phyloP scores from a whole-genome alignment of 1,140 invertebrate species.

The Glossosoma conforme region DNA sequence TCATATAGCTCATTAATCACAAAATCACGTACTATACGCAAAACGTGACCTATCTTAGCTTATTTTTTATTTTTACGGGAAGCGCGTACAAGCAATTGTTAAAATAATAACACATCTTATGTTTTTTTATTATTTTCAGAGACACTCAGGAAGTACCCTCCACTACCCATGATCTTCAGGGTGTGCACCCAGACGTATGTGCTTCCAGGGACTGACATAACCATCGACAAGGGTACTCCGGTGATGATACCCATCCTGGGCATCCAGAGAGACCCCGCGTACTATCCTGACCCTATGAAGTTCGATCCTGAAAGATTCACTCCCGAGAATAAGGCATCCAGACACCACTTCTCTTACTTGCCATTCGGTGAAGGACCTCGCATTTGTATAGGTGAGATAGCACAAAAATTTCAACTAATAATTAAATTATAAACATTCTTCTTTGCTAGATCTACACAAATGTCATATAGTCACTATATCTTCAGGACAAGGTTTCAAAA shows the following conservation, averaged over 20 bases:
- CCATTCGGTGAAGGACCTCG: conserved; percentile 55
- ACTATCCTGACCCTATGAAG: conserved; percentile 39
- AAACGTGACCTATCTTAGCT: too few species aligned
- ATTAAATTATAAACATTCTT: too few species aligned
- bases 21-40: too few species aligned
- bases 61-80: too few species aligned
- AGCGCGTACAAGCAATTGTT: too few species aligned
- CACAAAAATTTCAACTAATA: too few species aligned
- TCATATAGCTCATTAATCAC: too few species aligned
- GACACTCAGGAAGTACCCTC: conserved; percentile 36
- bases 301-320: conserved; percentile 46
- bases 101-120: too few species aligned
- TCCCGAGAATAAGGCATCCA: conserved; percentile 33
- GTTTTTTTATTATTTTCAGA: conserved; percentile 36
- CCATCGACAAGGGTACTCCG: conserved; percentile 45
- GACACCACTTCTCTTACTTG: conserved; percentile 43
- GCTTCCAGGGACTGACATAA: conserved; percentile 45
- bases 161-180: conserved; percentile 33
- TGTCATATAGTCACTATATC: too few species aligned
- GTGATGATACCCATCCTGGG: conserved; percentile 48
- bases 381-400: conserved; percentile 53
- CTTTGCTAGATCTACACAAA: too few species aligned
- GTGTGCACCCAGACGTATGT: conserved; percentile 34
- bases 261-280: conserved; percentile 40
- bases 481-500: too few species aligned